phyloP scores from a whole-genome alignment of 2,888 invertebrate genomes.

The Megamerina dolium region DNA sequence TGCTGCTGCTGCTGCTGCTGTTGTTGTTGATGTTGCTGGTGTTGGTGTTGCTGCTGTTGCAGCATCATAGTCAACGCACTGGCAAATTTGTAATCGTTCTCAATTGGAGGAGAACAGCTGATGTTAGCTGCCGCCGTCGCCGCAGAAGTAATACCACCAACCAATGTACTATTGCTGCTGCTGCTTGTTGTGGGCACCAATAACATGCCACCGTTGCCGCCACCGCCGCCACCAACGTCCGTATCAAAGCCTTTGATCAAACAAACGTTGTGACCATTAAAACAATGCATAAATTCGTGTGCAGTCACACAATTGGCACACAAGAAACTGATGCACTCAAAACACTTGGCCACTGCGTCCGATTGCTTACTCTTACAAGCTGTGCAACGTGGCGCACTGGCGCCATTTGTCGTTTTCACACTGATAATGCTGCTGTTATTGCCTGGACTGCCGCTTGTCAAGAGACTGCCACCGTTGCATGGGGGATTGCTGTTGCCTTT shows the following conservation, averaged over 20 bases:
- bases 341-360: slow-evolving; percentile 91
- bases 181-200: slow-evolving; percentile 11
- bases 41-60: slow-evolving; percentile 37
- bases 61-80: slow-evolving; percentile 44
- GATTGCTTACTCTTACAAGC: slow-evolving; percentile 94
- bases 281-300: slow-evolving; percentile 98
- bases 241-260: slow-evolving; percentile 43
- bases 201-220: slow-evolving; percentile 5
- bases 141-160: no score
- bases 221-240: slow-evolving; percentile 6
- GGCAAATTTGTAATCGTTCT: slow-evolving; percentile 36
- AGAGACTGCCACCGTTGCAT: no score
- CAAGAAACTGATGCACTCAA: slow-evolving; percentile 92
- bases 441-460: slow-evolving; percentile 21
- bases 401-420: slow-evolving; percentile 38
- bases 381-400: slow-evolving; percentile 70
- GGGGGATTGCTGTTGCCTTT: no score
- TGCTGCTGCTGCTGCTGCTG: slow-evolving; percentile 19
- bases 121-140: slow-evolving; percentile 14
- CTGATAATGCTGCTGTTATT: slow-evolving; percentile 36
- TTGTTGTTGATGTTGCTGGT: slow-evolving; percentile 31
- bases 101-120: neutral
- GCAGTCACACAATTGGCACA: slow-evolving; percentile 98
- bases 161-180: slow-evolving; percentile 24
- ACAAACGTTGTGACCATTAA: slow-evolving; percentile 90